These are phyloP conservation scores for Subacronicta megacephala DNA, from an alignment of 2,888 invertebrate species.

Conservation along the genomic window DNA sequence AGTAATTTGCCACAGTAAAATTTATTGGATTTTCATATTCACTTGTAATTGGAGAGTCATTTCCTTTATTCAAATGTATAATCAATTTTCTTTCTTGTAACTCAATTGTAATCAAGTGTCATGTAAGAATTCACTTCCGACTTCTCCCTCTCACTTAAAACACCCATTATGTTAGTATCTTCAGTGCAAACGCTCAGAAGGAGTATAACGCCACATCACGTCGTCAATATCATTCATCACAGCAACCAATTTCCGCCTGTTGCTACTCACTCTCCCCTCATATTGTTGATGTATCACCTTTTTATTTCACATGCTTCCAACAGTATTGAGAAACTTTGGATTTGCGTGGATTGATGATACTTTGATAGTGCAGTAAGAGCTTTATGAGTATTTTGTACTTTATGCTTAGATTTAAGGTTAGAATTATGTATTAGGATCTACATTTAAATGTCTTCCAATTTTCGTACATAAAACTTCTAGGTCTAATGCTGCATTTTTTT, in stretches of 20 bases:
- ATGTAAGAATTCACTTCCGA: background rate
- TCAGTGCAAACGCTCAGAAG: conserved; percentile 17
- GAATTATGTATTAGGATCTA: too few relatives aligned
- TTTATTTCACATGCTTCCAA: conserved; percentile 43
- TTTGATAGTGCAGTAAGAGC: background rate
- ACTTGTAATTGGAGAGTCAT: too few relatives aligned
- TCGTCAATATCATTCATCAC: conserved; percentile 57
- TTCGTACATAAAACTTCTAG: too few relatives aligned
- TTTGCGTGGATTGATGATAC: conserved; percentile 33
- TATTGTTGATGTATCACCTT: conserved; percentile 57
- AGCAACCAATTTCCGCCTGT: conserved; percentile 60
- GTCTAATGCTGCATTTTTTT: too few relatives aligned
- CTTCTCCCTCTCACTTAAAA: conserved; percentile 16
- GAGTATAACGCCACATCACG: conserved; percentile 50
- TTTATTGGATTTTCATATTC: too few relatives aligned
- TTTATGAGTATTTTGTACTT: too few relatives aligned
- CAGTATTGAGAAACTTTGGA: conserved; percentile 38
- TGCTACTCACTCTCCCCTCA: conserved; percentile 50
- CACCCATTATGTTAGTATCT: conserved; percentile 24
- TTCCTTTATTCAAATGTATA: too few relatives aligned
- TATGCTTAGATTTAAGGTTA: too few relatives aligned
- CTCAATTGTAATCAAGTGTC: background rate
- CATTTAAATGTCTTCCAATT: too few relatives aligned
- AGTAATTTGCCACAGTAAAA: too few relatives aligned
- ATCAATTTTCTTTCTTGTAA: background rate